phyloP scores from a whole-genome alignment of 1,140 invertebrate species.

The Chionoecetes opilio region DNA sequence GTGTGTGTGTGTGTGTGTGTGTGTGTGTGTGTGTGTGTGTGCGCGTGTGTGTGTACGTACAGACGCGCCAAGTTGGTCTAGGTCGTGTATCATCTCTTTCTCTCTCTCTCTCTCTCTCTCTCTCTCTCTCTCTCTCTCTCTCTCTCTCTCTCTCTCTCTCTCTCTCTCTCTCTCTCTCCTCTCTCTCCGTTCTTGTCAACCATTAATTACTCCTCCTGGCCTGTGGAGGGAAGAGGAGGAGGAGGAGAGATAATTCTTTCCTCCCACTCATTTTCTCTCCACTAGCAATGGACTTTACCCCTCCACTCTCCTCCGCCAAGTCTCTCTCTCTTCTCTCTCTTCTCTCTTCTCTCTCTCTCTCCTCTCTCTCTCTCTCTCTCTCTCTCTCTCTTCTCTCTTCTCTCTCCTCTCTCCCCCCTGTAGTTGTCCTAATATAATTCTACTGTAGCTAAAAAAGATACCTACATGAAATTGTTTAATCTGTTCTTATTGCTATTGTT shows the following conservation, averaged over 20 bases:
- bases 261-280: neutral
- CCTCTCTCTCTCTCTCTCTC: neutral
- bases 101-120: neutral
- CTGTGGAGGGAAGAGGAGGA: too few relatives aligned
- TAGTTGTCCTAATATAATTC: too few relatives aligned
- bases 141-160: slow-evolving; percentile 27
- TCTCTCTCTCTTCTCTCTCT: neutral
- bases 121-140: slow-evolving; percentile 14
- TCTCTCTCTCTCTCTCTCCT: slow-evolving; percentile 17
- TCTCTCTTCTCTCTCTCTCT: neutral
- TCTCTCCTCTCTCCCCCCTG: neutral
- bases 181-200: neutral
- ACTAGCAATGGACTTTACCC: neutral
- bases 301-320: neutral
- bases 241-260: too few relatives aligned
- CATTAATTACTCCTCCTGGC: neutral
- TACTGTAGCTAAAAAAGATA: too few relatives aligned
- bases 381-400: neutral
- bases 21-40: too few relatives aligned
- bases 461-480: too few relatives aligned
- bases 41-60: too few relatives aligned
- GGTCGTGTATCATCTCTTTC: too few relatives aligned
- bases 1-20: too few relatives aligned
- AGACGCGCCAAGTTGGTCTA: too few relatives aligned
- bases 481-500: too few relatives aligned